Evolutionary conservation across 37 sponge, comb jelly and placozoan species (phyloP).

Genomic region (Beroe ovata): DNA sequence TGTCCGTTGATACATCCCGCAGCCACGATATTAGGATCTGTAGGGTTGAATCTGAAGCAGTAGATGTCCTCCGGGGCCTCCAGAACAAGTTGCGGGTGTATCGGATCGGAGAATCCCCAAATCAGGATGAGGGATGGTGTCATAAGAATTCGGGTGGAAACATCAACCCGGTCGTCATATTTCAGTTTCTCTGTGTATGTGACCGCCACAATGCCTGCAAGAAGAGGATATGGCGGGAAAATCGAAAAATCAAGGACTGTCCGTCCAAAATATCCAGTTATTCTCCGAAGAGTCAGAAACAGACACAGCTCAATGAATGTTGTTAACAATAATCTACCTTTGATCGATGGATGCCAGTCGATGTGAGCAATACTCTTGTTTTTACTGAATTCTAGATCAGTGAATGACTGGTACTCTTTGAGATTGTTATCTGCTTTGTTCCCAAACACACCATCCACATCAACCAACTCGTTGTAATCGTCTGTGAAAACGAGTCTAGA

Average conservation of each 20-base stretch:
- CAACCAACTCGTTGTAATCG: conserved; percentile 78
- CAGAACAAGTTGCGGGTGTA: conserved; percentile 90
- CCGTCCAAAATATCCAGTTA: no score
- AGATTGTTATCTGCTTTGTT: conserved; percentile 85
- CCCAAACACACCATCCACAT: conserved; percentile 79
- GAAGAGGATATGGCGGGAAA: no score
- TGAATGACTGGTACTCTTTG: conserved; percentile 98
- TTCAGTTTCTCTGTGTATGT: conserved; percentile 85
- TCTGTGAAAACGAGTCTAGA: no score
- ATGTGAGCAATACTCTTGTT: conserved; percentile 87
- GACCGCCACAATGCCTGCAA: conserved; percentile 89
- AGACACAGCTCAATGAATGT: no score
- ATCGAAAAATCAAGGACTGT: no score
- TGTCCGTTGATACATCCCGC: conserved; percentile 95
- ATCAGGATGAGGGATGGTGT: conserved; percentile 81
- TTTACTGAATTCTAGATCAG: conserved; percentile 95
- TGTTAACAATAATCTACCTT: conserved; percentile 80
- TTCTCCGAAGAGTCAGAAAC: no score
- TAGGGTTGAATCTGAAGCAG: conserved; percentile 91
- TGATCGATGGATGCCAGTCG: conserved; percentile 96
- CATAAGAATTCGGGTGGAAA: conserved; percentile 72
- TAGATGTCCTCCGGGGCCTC: conserved; percentile 93
- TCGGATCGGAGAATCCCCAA: conserved; percentile 98
- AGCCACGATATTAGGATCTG: conserved; percentile 83
- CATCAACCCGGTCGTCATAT: conserved; percentile 86